Evolutionary conservation across 2,888 invertebrate species (phyloP).

Genomic region (Azorinus chamasolen): DNA sequence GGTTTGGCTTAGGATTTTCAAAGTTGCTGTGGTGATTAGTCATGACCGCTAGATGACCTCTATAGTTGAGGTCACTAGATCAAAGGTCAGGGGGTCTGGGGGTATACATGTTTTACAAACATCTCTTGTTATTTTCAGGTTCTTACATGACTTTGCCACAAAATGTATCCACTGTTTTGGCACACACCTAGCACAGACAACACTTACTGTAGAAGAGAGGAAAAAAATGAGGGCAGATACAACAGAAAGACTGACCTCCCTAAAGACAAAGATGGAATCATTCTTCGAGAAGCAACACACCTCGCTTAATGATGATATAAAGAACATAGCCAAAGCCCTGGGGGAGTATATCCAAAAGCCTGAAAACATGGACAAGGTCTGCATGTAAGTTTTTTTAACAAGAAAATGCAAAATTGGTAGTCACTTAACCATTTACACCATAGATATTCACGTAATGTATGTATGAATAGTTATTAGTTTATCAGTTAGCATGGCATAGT

Average conservation of each 20-base stretch:
- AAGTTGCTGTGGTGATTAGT: too few relatives aligned
- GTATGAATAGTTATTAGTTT: too few relatives aligned
- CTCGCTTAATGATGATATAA: conserved; percentile 37
- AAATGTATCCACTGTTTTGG: conserved; percentile 45
- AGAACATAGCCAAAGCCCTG: conserved; percentile 46
- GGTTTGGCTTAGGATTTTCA: too few relatives aligned
- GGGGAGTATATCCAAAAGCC: conserved; percentile 34
- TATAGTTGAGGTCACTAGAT: too few relatives aligned
- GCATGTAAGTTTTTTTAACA: conserved; percentile 34
- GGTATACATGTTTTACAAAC: too few relatives aligned
- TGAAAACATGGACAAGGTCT: conserved; percentile 38
- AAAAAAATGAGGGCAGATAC: conserved; percentile 20
- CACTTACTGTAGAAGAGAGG: conserved; percentile 28
- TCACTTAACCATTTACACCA: too few relatives aligned
- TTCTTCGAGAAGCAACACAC: conserved; percentile 65
- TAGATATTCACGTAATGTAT: too few relatives aligned
- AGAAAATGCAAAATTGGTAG: too few relatives aligned
- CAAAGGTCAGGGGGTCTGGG: too few relatives aligned
- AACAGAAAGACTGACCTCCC: conserved; percentile 25
- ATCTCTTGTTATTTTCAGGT: conserved; percentile 29
- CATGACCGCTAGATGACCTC: too few relatives aligned
- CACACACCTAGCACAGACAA: conserved; percentile 33
- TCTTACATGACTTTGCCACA: conserved; percentile 31
- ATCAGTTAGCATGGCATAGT: too few relatives aligned
- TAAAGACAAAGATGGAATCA: conserved; percentile 36